A percentile compares a stretch with the other conserved stretches of the same genome.
Evolutionary conservation across 2,888 invertebrate species (phyloP).

Genomic region (Drosophila aldrichi): DNA sequence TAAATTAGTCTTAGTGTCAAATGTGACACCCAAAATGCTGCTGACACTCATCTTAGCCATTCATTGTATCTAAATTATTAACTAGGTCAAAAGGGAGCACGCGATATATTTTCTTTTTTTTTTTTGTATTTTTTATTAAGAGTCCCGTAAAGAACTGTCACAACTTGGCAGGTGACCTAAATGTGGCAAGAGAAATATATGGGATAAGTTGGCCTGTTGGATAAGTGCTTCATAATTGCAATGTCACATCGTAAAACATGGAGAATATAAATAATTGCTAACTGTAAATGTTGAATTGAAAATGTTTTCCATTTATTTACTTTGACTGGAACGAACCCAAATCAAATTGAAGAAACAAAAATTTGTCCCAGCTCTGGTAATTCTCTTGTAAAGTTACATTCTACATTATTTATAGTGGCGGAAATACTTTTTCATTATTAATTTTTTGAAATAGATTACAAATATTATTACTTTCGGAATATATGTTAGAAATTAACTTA

Average conservation of each 20-base stretch:
- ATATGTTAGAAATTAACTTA: too few species aligned
- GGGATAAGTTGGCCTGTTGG: not conserved
- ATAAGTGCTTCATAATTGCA: constrained; percentile 4
- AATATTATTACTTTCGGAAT: too few species aligned
- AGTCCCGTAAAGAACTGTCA: constrained; percentile 17
- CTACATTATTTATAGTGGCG: not conserved
- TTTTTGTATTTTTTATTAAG: not conserved
- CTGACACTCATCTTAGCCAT: constrained; percentile 42
- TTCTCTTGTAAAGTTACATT: not conserved
- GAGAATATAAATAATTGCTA: not conserved
- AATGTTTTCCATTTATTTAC: not conserved
- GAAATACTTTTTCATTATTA: too few species aligned
- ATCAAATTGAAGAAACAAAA: not conserved
- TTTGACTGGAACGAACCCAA: not conserved
- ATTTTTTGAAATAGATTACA: too few species aligned
- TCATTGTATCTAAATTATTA: constrained; percentile 65
- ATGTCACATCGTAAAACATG: not conserved
- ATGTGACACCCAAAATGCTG: constrained; percentile 50
- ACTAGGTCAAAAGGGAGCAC: constrained; percentile 46
- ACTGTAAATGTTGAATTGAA: not conserved
- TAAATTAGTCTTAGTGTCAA: constrained; percentile 70
- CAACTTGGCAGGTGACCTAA: constrained; percentile 6
- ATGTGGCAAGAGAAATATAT: not conserved
- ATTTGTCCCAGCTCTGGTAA: not conserved
- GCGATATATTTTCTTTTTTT: constrained; percentile 4